Percentiles rank a stretch among this genome's conserved stretches.
Conservation (phyloP, 2,113 vertebrate genomes). For the Petrocephalus microphthalmus region DNA sequence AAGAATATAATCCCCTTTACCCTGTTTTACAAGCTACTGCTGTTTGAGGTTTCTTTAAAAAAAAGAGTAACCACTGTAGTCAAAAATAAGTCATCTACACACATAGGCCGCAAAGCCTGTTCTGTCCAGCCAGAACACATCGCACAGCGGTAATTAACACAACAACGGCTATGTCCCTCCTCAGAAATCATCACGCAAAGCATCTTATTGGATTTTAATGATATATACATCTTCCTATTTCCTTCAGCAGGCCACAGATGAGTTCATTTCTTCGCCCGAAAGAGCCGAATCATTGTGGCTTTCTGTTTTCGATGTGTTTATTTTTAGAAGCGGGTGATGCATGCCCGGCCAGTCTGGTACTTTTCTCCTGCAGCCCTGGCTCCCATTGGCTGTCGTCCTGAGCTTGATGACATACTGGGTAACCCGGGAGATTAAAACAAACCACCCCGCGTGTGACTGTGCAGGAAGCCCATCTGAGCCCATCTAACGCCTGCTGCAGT, state of each 20-base stretch:
- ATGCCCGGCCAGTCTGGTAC: slow-evolving; percentile 17
- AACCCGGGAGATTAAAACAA: slow-evolving; percentile 30
- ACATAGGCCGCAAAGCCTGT: not conserved
- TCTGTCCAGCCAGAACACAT: not conserved
- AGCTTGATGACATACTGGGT: slow-evolving; percentile 31
- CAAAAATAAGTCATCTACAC: not conserved
- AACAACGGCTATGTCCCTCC: not conserved
- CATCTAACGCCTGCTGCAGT: slow-evolving; percentile 32
- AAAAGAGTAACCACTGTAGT: not conserved
- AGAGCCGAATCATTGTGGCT: slow-evolving; percentile 7
- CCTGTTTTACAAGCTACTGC: not conserved
- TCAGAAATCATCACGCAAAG: not conserved
- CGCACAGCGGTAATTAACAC: not conserved
- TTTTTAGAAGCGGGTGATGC: slow-evolving; percentile 38
- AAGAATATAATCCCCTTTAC: not conserved
- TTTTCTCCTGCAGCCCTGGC: slow-evolving; percentile 24
- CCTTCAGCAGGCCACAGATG: slow-evolving; percentile 14
- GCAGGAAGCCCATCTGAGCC: slow-evolving; percentile 34
- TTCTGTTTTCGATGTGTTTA: slow-evolving; percentile 28
- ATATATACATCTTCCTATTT: not conserved
- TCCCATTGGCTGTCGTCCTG: not conserved
- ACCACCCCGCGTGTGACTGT: slow-evolving; percentile 1
- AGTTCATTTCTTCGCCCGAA: not conserved
- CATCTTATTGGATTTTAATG: slow-evolving; percentile 11
- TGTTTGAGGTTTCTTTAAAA: not conserved